A percentile compares a stretch with the other conserved stretches of the same genome.
phyloP scores from a whole-genome alignment of 2,113 vertebrate genomes.

The Caranx melampygus region DNA sequence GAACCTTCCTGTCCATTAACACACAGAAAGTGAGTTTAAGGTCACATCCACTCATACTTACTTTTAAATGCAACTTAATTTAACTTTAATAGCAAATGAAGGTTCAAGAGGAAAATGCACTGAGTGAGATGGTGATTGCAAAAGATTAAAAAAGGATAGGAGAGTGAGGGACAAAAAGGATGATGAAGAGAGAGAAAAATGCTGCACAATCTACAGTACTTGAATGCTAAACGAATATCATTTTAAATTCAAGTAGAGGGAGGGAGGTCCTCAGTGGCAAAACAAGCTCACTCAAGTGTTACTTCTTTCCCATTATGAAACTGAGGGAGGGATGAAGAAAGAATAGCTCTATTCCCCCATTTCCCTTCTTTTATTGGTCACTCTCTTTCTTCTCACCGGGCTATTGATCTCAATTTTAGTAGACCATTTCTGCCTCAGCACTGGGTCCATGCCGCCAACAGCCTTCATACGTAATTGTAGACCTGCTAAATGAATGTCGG shows the following conservation, averaged over 20 bases:
- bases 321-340: constrained; percentile 33
- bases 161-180: neutral
- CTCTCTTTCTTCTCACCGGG: constrained; percentile 46
- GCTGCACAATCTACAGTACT: neutral
- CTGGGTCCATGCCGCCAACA: constrained; percentile 21
- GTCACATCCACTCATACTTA: neutral
- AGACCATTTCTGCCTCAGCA: constrained; percentile 22
- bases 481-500: constrained; percentile 39
- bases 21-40: neutral
- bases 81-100: neutral
- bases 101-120: neutral
- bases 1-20: neutral
- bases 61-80: neutral
- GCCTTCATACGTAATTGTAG: constrained; percentile 23
- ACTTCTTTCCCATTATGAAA: constrained; percentile 72
- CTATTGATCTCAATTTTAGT: constrained; percentile 61
- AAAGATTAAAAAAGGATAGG: neutral
- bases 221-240: constrained; percentile 47
- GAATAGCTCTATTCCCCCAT: constrained; percentile 51
- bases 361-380: constrained; percentile 60
- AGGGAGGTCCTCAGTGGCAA: constrained; percentile 47
- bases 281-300: constrained; percentile 67
- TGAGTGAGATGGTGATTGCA: neutral
- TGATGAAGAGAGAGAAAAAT: neutral
- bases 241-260: constrained; percentile 41